Evolutionary conservation across 2,888 invertebrate genomes (phyloP), one percentile per base, ranked within the genome.

Genomic region (Capitulum mitella): DNA sequence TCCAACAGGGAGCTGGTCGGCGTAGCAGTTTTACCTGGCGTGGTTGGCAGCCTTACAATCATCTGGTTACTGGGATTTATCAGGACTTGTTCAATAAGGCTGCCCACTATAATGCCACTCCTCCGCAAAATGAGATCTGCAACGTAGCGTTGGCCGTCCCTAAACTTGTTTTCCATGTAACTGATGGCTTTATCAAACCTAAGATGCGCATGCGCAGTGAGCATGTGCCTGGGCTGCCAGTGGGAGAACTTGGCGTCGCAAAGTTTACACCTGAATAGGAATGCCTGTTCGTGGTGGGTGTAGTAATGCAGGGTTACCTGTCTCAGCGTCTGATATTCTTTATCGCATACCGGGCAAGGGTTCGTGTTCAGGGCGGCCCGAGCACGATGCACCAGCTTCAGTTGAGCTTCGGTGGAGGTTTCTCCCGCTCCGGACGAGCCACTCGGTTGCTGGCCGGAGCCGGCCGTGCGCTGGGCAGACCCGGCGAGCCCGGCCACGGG

Each of bases 261-360:
- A 26, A 70, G 37, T 40, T 70, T 70, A 40, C 70, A 70, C 8
- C 70, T 34, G 40, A 70, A 70, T 8, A 70, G 40, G 1, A 26
- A 26, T 2, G 26, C 26, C 22, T 26, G 40, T 1, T 26, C 40
- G 26, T 70, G 40, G 40, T 70, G 70, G 3, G 40, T 70, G 70
- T 70, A 40, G 40, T 70, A 70, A 22, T 70, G 70, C 26, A 70
- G 70, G 10, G 70, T 70, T 0, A 40, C 70, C 70, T 70, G 70
- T 26, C 40, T 70, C 1, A 70, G 40, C 26, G 70, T 70, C 26
- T 70, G 40, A 26, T 40, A 26, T 8, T 70, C 14, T 40, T 70
- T 70, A 12, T 29, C 26, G 26, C 70, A 70, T 1, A 40, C 10
- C 22, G 70, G 70, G 12, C 70, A 70, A 1, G 26, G 40, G 70